Evolutionary conservation across 2,797 vertebrate species (phyloP), one percentile per base, ranked within the genome.

Genomic region (Cuniculus paca): DNA sequence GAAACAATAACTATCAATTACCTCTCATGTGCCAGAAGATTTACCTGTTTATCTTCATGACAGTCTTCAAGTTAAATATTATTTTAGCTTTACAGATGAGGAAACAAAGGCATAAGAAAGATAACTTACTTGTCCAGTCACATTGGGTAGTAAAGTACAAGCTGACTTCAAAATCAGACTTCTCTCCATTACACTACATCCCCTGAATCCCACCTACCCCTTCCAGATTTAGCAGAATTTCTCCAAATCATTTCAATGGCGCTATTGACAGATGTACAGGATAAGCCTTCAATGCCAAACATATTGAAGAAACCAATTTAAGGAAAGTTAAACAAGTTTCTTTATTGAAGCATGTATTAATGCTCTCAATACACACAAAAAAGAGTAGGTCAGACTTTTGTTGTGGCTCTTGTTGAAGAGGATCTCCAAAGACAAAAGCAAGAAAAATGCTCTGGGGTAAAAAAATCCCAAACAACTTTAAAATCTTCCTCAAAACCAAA

Each of bases 41-140:
- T 85, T 79, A 20, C 3, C 20, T 88, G n/a, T 68, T 86, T 75
- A 42, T 56, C 72, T 34, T n/a, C n/a, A 52, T 31, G 20, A 90
- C 63, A 83, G 70, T 78, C 50, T 34, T 75, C 52, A 95, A 50
- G 13, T 48, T 34, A 54, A 50, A 4, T 20, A 6, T 63, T 75
- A 75, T 42, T 68, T 96, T 70, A 20, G 42, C 83, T 97, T 95
- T 89, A 91, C 42, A 96, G 28, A 80, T 31, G 17, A 92, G 52
- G 52, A 92, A 95, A 95, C 34, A 58, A 36, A 91, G 39, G 56
- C 12, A 83, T 24, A 36, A 26, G 17, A 36, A 50, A 8, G 65
- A 72, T 82, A 68, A 81, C n/a, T 61, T 78, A 74, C n/a, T 16
- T 79, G 16, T 75, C 82, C 34, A 83, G 56, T 65, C 63, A 88